Evolutionary conservation across 2,797 vertebrate species (phyloP), one percentile per base, ranked within the genome.

Genomic region (Bothrops alternatus): DNA sequence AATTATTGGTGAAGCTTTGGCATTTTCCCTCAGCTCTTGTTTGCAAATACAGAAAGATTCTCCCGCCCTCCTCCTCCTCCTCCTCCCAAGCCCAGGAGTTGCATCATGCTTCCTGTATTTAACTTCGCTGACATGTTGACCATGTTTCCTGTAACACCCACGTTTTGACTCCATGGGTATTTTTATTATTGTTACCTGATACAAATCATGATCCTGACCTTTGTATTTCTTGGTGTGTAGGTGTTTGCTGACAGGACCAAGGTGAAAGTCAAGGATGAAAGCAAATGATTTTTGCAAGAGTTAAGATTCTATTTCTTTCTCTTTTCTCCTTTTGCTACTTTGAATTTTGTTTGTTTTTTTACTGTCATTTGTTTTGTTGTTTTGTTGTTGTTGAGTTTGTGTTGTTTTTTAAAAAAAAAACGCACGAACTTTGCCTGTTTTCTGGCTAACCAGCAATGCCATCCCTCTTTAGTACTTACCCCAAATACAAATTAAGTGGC

Each of bases 81-180:
- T 82, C 20, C 73, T 42, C 37, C 20, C 73, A 82, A 37, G 73
- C 94, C 95, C 94, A 95, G 82, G 90, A 11, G 95, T 93, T 95
- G 96, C 96, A 95, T 96, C 96, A 97, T 96, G 93, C 42, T 94
- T 57, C 95, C 89, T 93, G 87, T 94, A 85, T 78, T 91, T 94
- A 95, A 95, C 94, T 94, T 95, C 87, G 73, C 94, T 95, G 93
- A 93, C 95, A 92, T 95, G 57, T 13, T 0, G 93, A 94, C 93
- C 93, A 65, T 93, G 90, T 87, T 94, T 50, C 0, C 94, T 95
- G 92, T 89, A 95, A 89, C 92, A 93, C 42, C n/a, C 91, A 95
- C 89, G 87, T 94, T 94, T 95, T 96, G 96, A 96, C 95, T 93
- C 86, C 32, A 42, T 14, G 37, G 47, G 86, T 88, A 91, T 88